Base-by-base conservation (phyloP, 2,888 invertebrate species). In the Creontiades dilutus region DNA sequence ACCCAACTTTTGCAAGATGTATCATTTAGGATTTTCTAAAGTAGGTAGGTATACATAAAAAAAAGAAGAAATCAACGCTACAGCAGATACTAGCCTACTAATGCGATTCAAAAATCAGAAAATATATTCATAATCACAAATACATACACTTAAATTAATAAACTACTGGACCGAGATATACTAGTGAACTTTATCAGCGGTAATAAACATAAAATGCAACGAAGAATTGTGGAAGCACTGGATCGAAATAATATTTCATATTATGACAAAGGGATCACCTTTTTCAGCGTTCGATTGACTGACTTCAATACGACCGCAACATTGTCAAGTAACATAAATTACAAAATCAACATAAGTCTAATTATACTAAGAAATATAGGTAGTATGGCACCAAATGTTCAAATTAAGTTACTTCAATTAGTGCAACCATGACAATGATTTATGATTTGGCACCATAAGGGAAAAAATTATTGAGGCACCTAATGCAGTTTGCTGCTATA, bases 361-460 rank as follows among this genome's bases (percentile, higher is more conserved):
- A 14, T 2, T 52, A 52, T 16, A 52, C 3, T 16, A 16, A 52
- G 52, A 52, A 14, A 52, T 68, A 68, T 12, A 68, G 19, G 13
- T 68, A 68, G 13, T 68, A 68, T 68, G 68, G 68, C 68, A 68
- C 68, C 23, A 68, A 11, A 68, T 19, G 68, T 68, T 68, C 68
- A 9, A 68, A 23, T 23, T 68, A 16, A n/a, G 57, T 27, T 4
- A 27, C 3, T 61, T 61, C n/a, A 61, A 61, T 52, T 52, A 52
- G 37, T 37, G 37, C 37, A 37, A 37, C 37, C 37, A 37, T 37
- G 37, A 7, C 52, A 52, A 5, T 14, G 52, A 52, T 52, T 52
- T 12, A 13, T 52, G 16, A 52, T 52, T 52, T 14, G 52, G 16
- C 52, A 52, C 52, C 14, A 5, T 52, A 52, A 37, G 7, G 37